Base-by-base conservation (phyloP, 2,797 vertebrate genomes). In the Clarias platycephalus region DNA sequence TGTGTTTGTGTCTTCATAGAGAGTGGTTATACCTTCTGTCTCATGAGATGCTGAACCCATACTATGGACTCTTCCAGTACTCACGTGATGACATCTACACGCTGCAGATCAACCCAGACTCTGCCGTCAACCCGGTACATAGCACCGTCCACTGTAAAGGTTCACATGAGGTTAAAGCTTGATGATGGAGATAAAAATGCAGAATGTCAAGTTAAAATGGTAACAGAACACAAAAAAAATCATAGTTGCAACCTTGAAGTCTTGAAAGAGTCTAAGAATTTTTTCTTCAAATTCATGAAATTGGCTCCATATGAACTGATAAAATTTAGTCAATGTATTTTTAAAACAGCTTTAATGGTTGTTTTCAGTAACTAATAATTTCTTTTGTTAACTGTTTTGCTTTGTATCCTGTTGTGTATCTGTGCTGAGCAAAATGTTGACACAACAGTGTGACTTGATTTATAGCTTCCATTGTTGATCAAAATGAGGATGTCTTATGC, bases 1-100 rank as follows among this genome's bases (percentile, higher is more conserved):
- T 63, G 1, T 83, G 44, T 89, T 55, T 86, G 64, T 87, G 49
- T 68, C 10, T 71, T 13, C 85, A 4, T 89, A 99, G 98, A 92
- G 98, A 99, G 92, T 99, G 98, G 98, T 95, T 99, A 31, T 99
- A 99, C 88, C 94, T 99, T 4, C 90, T 99, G 89, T 99, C 98
- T 0, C 98, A 99, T 82, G 98, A 99, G 93, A 99, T 99, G 98
- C 49, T 99, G 93, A 99, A 99, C 93, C 98, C 98, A 0, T 99
- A 99, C 90, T 99, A 99, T 9, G 98, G 98, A 81, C 96, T 99
- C 84, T 99, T 99, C 95, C 98, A 99, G 88, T 99, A 99, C 89
- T 99, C 98, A 49, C 96, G 97, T 12, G 97, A 99, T 84, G 97
- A 99, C 86, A 99, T 99, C 92, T 99, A 99, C 89, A 99, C 98